Conservation (phyloP, 2,797 vertebrate genomes). For the Austrolebias charrua region DNA sequence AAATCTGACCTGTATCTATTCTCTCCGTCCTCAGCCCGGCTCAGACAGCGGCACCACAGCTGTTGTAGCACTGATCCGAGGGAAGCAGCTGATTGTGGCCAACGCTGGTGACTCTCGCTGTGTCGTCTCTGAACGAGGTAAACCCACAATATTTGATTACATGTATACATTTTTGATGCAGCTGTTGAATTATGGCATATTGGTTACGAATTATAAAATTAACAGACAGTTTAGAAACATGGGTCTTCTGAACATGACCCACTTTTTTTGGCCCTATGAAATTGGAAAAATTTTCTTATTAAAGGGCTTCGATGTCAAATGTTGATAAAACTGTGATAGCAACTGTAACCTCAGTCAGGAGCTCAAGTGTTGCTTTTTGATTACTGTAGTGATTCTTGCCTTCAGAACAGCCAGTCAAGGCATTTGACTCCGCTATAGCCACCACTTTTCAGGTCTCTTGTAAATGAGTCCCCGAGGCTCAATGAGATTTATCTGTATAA, state of each 20-base stretch:
- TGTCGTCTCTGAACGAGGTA: constrained; percentile 90
- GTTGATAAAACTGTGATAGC: too few relatives aligned
- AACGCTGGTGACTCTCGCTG: constrained; percentile 98
- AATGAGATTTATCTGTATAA: too few relatives aligned
- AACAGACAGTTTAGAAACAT: neutral
- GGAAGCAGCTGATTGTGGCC: constrained; percentile 96
- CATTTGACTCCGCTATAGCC: too few relatives aligned
- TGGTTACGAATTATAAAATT: neutral
- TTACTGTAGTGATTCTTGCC: too few relatives aligned
- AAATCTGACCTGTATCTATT: constrained; percentile 5
- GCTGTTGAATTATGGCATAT: neutral
- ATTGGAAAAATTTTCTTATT: too few relatives aligned
- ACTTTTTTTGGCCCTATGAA: too few relatives aligned
- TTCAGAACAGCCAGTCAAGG: too few relatives aligned
- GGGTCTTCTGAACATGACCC: neutral
- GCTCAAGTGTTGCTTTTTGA: too few relatives aligned
- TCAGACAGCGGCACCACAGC: constrained; percentile 98
- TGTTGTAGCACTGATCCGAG: constrained; percentile 93
- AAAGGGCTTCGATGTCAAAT: too few relatives aligned
- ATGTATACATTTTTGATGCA: neutral
- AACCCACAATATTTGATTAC: neutral
- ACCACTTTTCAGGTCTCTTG: too few relatives aligned
- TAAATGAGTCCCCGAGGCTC: too few relatives aligned
- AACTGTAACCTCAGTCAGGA: too few relatives aligned
- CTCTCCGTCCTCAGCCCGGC: constrained; percentile 84